Evolutionary conservation across 2,888 invertebrate species (phyloP), one percentile per base, ranked within the genome.

Genomic region (Nematopogon swammerdamellus): DNA sequence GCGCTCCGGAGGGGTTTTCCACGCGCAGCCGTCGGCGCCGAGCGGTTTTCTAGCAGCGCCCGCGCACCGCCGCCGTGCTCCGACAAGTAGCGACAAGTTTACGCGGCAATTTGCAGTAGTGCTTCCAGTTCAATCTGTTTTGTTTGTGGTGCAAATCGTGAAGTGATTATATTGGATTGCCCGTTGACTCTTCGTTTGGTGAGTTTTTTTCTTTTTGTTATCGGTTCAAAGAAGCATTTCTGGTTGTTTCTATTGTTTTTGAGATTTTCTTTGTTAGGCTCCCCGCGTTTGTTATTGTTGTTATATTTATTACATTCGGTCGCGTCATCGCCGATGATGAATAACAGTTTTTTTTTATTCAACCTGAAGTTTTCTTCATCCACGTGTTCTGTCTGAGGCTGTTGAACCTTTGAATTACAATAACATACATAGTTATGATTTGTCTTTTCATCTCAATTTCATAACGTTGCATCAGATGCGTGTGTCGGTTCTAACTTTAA

Each of bases 1-100:
- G n/a, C n/a, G n/a, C 64, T 62, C 64, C 65, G 74, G 67, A 69
- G 77, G 65, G 75, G 74, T 75, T 77, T 77, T 74, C 77, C 74
- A 64, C 14, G 43, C 30, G 67, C 68, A 36, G 63, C 63, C 73
- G 72, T 68, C 68, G 66, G 60, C 10, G 25, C 58, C 62, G 67
- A 64, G 70, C 72, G 76, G 75, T 75, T 68, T 72, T 60, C 60
- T 68, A 65, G 68, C 64, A 70, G 68, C 64, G 72, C 73, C 71
- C 72, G 72, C 74, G 76, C 73, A 71, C 63, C 62, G 63, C 62
- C 60, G 25, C 18, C 63, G 64, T 65, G n/a, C 44, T 18, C 60
- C 67, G 60, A 68, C 76, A 70, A 68, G 77, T 79, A 71, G 57
- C 60, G 63, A 75, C 76, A 72, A 72, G 77, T 73, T 73, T 67